A percentile compares a stretch with the other conserved stretches of the same genome.
Conservation (phyloP, 2,888 invertebrate genomes). For the Axea sp. region DNA sequence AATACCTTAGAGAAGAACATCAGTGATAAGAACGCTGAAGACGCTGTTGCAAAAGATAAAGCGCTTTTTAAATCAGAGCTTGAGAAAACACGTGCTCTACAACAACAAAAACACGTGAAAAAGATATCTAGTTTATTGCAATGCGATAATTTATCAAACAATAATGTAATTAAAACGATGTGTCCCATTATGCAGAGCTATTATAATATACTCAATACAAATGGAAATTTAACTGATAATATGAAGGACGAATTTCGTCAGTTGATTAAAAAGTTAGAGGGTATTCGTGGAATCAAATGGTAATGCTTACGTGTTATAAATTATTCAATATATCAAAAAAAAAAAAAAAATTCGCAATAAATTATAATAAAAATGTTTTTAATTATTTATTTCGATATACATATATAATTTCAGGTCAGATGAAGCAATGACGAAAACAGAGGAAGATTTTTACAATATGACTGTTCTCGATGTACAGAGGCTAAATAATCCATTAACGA, state of each 20-base stretch:
- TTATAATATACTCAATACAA: constrained; percentile 82
- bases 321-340: too few species aligned
- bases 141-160: constrained; percentile 81
- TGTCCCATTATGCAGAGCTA: constrained; percentile 82
- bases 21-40: constrained; percentile 65
- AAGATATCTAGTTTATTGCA: constrained; percentile 80
- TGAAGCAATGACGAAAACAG: constrained; percentile 67
- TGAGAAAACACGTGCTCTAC: constrained; percentile 70
- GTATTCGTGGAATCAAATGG: constrained; percentile 83
- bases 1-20: constrained; percentile 64
- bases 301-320: too few species aligned
- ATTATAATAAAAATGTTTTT: neutral
- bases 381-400: neutral
- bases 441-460: constrained; percentile 72
- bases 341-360: neutral
- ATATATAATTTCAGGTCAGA: constrained; percentile 76
- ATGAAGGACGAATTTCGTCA: constrained; percentile 82
- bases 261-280: constrained; percentile 82
- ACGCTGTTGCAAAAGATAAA: constrained; percentile 66
- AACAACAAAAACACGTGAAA: constrained; percentile 79
- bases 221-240: constrained; percentile 82
- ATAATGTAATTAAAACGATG: constrained; percentile 81
- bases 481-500: constrained; percentile 67
- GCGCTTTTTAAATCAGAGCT: constrained; percentile 67
- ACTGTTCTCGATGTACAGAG: constrained; percentile 69